Evolutionary conservation across 2,888 invertebrate species (phyloP).

Genomic region (Brenthis daphne): DNA sequence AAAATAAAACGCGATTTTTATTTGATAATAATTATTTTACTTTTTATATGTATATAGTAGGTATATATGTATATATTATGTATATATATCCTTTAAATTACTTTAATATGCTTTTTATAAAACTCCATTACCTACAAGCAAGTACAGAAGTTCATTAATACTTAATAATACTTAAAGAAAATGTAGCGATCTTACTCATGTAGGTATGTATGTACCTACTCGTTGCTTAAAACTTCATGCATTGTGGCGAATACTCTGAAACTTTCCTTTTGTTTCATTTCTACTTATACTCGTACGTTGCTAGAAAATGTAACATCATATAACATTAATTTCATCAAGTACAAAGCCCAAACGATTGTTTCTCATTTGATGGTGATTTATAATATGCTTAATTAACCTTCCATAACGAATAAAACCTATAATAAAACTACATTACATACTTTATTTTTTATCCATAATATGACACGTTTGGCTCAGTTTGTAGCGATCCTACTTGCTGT

Average conservation of each 20-base stretch:
- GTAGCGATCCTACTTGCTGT: no score
- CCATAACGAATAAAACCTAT: neutral
- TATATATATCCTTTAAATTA: neutral
- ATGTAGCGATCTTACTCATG: conserved; percentile 34
- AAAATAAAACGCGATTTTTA: no score
- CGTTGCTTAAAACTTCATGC: conserved; percentile 40
- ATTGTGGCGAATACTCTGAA: conserved; percentile 29
- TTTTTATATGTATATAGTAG: no score
- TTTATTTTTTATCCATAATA: no score
- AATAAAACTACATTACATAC: no score
- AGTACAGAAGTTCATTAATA: conserved; percentile 34
- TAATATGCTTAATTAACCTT: neutral
- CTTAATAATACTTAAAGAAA: conserved; percentile 35
- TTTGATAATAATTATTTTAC: no score
- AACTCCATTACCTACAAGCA: conserved; percentile 17
- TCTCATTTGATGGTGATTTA: neutral
- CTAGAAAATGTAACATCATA: conserved; percentile 31
- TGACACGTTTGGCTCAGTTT: no score
- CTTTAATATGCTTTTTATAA: neutral
- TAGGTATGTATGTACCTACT: conserved; percentile 24
- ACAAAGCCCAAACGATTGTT: conserved; percentile 3
- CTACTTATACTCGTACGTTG: conserved; percentile 30
- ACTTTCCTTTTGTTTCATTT: conserved; percentile 41
- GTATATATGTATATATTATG: no score
- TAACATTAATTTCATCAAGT: conserved; percentile 31